Conservation (phyloP, 2,797 vertebrate genomes). For the Nyctalus aviator region DNA sequence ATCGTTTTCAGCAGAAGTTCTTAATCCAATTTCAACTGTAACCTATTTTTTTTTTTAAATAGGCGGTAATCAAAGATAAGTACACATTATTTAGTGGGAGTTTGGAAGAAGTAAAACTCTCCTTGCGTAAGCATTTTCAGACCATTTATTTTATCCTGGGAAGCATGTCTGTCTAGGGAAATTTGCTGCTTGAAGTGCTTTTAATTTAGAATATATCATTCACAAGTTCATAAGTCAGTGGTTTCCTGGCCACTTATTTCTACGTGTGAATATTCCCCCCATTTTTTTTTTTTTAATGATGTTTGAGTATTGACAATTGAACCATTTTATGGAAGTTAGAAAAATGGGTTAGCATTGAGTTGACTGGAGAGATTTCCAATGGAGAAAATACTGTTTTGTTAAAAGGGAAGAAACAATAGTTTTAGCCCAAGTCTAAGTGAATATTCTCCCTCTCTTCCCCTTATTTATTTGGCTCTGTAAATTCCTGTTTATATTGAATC, state of each 20-base stretch:
- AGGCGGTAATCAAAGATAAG: constrained; percentile 83
- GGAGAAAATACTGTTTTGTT: constrained; percentile 11
- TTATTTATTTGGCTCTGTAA: neutral
- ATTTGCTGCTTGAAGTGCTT: constrained; percentile 72
- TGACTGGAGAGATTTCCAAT: neutral
- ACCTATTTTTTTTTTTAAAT: constrained; percentile 74
- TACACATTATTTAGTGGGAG: constrained; percentile 79
- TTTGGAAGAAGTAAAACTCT: constrained; percentile 75
- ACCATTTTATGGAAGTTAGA: neutral
- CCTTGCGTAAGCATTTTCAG: constrained; percentile 50
- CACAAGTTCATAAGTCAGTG: neutral
- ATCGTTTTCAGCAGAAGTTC: constrained; percentile 86
- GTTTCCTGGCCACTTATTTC: neutral
- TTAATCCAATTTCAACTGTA: constrained; percentile 87
- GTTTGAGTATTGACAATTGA: neutral
- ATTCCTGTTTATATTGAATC: constrained; percentile 31
- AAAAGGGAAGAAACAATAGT: neutral
- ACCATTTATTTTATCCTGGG: constrained; percentile 62
- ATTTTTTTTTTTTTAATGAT: neutral
- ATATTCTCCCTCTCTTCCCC: neutral
- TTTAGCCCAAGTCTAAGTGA: neutral
- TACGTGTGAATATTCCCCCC: neutral
- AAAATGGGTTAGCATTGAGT: neutral
- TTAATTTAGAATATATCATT: constrained; percentile 60
- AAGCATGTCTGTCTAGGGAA: constrained; percentile 59